phyloP scores from a whole-genome alignment of 2,797 vertebrate genomes.

The Masticophis lateralis region DNA sequence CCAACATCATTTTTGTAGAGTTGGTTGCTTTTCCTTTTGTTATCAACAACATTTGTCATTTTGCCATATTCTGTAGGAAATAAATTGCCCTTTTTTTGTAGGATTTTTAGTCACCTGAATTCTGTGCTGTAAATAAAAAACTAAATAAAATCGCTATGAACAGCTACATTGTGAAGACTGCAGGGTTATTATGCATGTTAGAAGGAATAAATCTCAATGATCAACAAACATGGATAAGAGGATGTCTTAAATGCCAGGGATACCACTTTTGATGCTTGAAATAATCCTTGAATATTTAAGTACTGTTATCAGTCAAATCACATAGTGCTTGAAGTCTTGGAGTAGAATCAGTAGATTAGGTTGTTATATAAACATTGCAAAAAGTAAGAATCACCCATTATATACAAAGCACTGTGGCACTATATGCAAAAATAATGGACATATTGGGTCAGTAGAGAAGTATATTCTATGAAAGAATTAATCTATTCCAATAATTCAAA shows the following conservation, averaged over 20 bases:
- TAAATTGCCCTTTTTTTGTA: neutral
- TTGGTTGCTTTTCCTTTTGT: neutral
- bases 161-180: neutral
- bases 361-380: neutral
- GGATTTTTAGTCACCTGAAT: neutral
- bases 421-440: neutral
- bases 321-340: neutral
- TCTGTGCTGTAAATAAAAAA: neutral
- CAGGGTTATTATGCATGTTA: neutral
- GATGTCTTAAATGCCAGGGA: neutral
- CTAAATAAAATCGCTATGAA: neutral
- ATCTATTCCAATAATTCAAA: neutral
- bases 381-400: neutral
- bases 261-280: neutral
- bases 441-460: neutral
- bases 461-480: neutral
- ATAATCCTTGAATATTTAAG: neutral
- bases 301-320: neutral
- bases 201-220: neutral
- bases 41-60: neutral
- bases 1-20: neutral
- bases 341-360: neutral
- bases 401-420: neutral
- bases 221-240: neutral
- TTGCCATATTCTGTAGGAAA: neutral